Evolutionary conservation across 2,888 invertebrate genomes (phyloP), one percentile per base, ranked within the genome.

Genomic region (Trissolcus brochymenae): DNA sequence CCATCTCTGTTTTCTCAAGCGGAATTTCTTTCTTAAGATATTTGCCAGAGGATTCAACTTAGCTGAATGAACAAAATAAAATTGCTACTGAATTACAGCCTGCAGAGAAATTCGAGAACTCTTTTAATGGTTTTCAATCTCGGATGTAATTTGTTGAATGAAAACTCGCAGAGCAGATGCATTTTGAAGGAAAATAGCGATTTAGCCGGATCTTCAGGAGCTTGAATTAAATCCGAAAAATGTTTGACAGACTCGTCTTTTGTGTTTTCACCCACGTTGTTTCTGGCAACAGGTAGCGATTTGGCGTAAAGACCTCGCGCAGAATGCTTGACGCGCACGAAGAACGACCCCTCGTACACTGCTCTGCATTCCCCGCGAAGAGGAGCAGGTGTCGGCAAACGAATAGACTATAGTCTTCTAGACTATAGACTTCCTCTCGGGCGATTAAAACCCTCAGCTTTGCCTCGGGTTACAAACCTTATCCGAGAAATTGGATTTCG

Each of bases 291-390:
- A 82, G 83, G 83, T 84, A 84, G 81, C 83, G 84, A 85, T 85
- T 85, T 84, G 84, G 87, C 82, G 84, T 86, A 86, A 87, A 86
- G 84, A 86, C 86, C 86, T 61, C 80, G 81, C 77, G 67, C 73
- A 82, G 85, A 85, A 87, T 84, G 83, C 78, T 59, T 46, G 80
- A 77, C 84, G 77, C 80, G 81, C 81, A 77, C 78, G 71, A 51
- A 68, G 74, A 68, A 79, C 80, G 79, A 83, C 81, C 83, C 79
- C 81, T 81, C 64, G 64, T 62, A 29, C 73, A 46, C 51, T 59
- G 25, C 35, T 11, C 35, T 11, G 35, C 35, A 35, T 35, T 11
- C 35, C 9, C 35, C 35, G 11, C 9, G 35, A 35, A 35, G 35
- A 7, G 35, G 9, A 35, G 35, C 35, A 35, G 35, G 35, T 35